phyloP scores from a whole-genome alignment of 2,797 vertebrate genomes.

The Pteronotus mesoamericanus region DNA sequence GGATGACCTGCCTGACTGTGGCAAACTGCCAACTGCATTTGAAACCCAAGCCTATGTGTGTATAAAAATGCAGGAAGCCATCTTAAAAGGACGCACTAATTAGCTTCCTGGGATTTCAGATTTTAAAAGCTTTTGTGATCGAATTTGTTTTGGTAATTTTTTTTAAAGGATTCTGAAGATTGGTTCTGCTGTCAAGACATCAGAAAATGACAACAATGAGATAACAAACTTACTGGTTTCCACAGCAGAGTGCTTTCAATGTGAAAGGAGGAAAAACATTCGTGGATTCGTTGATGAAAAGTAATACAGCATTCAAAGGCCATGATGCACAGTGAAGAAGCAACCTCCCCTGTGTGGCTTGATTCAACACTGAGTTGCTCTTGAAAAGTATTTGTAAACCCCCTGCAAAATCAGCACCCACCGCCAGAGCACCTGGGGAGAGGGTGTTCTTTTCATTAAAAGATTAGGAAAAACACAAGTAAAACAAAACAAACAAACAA shows the following conservation, averaged over 20 bases:
- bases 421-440: not conserved
- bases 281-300: conserved; percentile 57
- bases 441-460: not conserved
- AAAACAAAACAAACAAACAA: not conserved
- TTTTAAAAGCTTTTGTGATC: conserved; percentile 82
- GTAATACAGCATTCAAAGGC: not conserved
- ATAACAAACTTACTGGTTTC: conserved; percentile 64
- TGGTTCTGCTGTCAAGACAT: conserved; percentile 75
- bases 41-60: conserved; percentile 76
- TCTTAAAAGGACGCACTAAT: conserved; percentile 82
- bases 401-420: not conserved
- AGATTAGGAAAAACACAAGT: not conserved
- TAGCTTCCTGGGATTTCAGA: conserved; percentile 82
- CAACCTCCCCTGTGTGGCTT: not conserved
- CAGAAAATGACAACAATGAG: conserved; percentile 73
- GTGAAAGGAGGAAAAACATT: conserved; percentile 17
- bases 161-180: conserved; percentile 77
- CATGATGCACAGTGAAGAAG: accelerated
- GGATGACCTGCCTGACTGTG: conserved; percentile 72
- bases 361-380: not conserved
- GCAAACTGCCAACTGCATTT: conserved; percentile 76
- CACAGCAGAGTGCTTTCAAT: conserved; percentile 59
- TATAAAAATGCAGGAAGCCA: conserved; percentile 82
- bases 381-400: not conserved
- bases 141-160: conserved; percentile 79